A percentile compares a stretch with the other conserved stretches of the same genome.
These are phyloP conservation scores for Eristalis arbustorum DNA, from an alignment of 2,888 invertebrate species.

Conservation along the genomic window DNA sequence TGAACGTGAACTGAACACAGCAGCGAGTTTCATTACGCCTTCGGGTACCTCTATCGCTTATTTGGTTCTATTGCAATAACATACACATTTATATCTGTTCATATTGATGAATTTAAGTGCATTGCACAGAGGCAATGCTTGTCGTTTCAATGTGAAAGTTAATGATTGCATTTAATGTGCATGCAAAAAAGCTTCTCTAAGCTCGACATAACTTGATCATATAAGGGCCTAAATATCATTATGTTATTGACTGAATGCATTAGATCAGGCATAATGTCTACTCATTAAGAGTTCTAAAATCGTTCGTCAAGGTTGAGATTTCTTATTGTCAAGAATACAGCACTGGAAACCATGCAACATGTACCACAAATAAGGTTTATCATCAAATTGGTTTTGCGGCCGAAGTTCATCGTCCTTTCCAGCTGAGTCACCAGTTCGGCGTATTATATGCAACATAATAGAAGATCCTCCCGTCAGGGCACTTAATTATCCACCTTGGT, in stretches of 20 bases:
- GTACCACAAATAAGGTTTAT: no score
- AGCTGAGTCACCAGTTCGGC: no score
- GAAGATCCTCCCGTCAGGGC: no score
- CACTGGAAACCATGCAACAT: no score
- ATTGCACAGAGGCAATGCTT: neutral
- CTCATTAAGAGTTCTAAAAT: neutral
- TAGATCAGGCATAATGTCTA: no score
- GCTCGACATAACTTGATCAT: no score
- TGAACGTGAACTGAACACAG: neutral
- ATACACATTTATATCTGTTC: neutral
- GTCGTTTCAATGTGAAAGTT: neutral
- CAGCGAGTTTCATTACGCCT: neutral
- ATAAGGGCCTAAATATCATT: neutral
- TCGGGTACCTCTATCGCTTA: neutral
- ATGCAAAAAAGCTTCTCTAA: no score
- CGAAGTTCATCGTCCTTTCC: no score
- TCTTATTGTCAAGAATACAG: no score
- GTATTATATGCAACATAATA: no score
- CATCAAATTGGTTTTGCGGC: no score
- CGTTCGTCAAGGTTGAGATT: neutral
- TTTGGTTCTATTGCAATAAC: neutral
- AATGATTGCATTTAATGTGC: neutral
- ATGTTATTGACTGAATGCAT: neutral
- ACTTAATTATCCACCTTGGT: no score
- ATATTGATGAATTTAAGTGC: neutral